phyloP scores from a whole-genome alignment of 2,797 vertebrate genomes.

The Eremophila alpestris region DNA sequence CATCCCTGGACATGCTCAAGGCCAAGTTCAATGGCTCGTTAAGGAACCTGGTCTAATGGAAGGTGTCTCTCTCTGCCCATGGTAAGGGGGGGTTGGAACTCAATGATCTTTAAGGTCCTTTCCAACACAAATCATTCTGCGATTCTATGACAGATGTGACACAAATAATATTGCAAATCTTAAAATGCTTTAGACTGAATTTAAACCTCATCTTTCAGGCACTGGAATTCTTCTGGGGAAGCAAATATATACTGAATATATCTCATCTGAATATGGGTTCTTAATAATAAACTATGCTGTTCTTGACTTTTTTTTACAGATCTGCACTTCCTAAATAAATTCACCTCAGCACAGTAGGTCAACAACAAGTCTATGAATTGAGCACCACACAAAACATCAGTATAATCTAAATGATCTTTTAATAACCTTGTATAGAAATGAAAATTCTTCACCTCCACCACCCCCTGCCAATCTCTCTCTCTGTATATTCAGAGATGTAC shows the following conservation, averaged over 20 bases:
- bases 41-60: background rate
- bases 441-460: background rate
- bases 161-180: background rate
- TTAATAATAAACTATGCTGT: background rate
- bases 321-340: background rate
- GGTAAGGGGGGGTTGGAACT: background rate
- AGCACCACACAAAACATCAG: background rate
- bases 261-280: background rate
- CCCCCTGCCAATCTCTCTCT: background rate
- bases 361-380: background rate
- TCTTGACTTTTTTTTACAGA: background rate
- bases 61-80: background rate
- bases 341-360: background rate
- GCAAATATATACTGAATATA: background rate
- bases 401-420: background rate
- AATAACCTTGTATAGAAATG: background rate
- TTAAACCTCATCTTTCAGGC: background rate
- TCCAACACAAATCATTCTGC: background rate
- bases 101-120: background rate
- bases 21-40: background rate
- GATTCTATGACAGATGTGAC: background rate
- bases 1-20: background rate
- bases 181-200: background rate
- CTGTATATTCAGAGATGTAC: background rate
- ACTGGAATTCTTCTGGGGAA: background rate